phyloP scores from a whole-genome alignment of 1,140 invertebrate genomes.

The Drosophila sturtevanti region DNA sequence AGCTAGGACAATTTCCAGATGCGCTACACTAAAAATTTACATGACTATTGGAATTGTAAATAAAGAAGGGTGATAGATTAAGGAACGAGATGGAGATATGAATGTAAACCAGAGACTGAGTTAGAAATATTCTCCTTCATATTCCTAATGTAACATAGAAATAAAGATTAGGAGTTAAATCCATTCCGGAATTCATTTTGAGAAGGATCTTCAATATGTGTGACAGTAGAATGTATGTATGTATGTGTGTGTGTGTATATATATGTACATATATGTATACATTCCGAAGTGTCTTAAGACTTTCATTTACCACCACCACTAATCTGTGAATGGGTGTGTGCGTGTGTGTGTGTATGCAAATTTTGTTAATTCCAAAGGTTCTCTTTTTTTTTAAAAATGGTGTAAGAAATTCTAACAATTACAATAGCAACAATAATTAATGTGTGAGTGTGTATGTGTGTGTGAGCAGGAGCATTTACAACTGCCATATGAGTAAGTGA shows the following conservation, averaged over 20 bases:
- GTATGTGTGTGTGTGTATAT: not conserved
- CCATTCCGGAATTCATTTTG: not conserved
- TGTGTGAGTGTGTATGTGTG: slow-evolving; percentile 28
- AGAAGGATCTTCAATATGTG: not conserved
- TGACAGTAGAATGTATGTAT: not conserved
- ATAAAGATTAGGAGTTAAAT: not conserved
- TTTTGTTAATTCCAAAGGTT: slow-evolving; percentile 49
- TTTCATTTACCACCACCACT: slow-evolving; percentile 5
- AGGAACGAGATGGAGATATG: not conserved
- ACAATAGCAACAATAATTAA: slow-evolving; percentile 41
- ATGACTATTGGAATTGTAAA: slow-evolving; percentile 21
- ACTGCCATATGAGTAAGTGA: slow-evolving; percentile 12
- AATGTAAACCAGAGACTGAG: not conserved
- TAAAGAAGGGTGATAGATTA: slow-evolving; percentile 1
- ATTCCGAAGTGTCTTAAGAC: not conserved
- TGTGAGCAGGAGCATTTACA: slow-evolving; percentile 35
- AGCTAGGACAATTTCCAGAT: not conserved
- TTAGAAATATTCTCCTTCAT: not conserved
- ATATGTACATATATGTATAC: not conserved
- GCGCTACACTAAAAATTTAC: slow-evolving; percentile 19
- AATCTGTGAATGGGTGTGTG: not conserved
- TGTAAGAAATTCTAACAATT: slow-evolving; percentile 57
- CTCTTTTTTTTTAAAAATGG: slow-evolving; percentile 63
- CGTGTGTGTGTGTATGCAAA: slow-evolving; percentile 37
- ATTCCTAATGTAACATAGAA: not conserved